Conservation (phyloP, 2,888 invertebrate species). For the Bugulina stolonifera region DNA sequence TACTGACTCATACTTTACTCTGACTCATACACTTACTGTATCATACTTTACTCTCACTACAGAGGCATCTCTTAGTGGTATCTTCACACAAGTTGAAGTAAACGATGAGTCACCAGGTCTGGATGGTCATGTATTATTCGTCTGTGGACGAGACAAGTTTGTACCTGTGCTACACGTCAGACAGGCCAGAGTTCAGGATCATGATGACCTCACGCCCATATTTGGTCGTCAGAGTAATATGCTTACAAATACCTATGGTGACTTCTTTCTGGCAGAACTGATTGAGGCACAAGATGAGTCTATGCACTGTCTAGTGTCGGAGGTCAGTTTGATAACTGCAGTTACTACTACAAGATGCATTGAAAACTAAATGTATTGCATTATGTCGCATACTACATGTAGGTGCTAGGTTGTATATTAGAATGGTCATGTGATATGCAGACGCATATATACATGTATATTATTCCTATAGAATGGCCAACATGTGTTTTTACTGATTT, state of each 20-base stretch:
- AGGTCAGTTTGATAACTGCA: too few species aligned
- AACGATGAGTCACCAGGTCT: constrained; percentile 15
- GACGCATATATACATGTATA: too few species aligned
- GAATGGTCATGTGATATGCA: too few species aligned
- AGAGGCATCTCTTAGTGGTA: constrained; percentile 22
- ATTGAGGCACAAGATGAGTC: constrained; percentile 53
- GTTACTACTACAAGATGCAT: too few species aligned
- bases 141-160: constrained; percentile 46
- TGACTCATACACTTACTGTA: too few species aligned
- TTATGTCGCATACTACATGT: too few species aligned
- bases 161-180: constrained; percentile 50
- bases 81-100: constrained; percentile 29
- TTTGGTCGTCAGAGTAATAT: constrained; percentile 52
- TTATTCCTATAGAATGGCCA: too few species aligned
- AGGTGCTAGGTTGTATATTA: too few species aligned
- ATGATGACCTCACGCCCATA: constrained; percentile 53
- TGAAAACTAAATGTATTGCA: too few species aligned
- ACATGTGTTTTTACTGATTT: too few species aligned
- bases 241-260: constrained; percentile 50
- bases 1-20: too few species aligned
- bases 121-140: constrained; percentile 37
- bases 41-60: too few species aligned
- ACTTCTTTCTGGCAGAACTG: constrained; percentile 52
- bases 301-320: constrained; percentile 52
- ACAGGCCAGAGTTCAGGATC: constrained; percentile 51